phyloP scores from a whole-genome alignment of 2,888 invertebrate genomes.

The Rutpela maculata region DNA sequence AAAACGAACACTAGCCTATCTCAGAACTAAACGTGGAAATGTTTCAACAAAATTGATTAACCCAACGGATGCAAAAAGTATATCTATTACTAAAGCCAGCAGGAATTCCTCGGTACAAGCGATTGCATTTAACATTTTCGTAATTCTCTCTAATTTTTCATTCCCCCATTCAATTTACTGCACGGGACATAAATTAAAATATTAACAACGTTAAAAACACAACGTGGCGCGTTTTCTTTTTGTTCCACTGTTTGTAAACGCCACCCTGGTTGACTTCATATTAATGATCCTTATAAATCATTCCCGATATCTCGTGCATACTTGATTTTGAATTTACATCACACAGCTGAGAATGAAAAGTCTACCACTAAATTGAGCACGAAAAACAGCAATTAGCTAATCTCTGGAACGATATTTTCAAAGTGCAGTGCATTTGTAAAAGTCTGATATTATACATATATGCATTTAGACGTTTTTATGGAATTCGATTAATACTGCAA shows the following conservation, averaged over 20 bases:
- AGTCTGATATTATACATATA: conserved; percentile 39
- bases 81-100: no score
- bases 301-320: conserved; percentile 46
- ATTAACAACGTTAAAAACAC: conserved; percentile 23
- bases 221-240: conserved; percentile 23
- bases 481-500: not conserved
- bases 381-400: conserved; percentile 62
- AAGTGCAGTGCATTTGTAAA: conserved; percentile 58
- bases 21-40: no score
- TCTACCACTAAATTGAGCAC: conserved; percentile 55
- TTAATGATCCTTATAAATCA: conserved; percentile 45
- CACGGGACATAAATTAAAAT: conserved; percentile 7
- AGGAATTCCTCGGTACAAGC: not conserved
- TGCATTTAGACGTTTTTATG: conserved; percentile 1
- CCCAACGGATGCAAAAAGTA: no score
- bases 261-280: conserved; percentile 43
- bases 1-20: no score
- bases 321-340: conserved; percentile 45
- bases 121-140: not conserved
- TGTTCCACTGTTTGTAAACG: conserved; percentile 40
- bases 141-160: not conserved
- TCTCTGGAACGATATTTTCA: conserved; percentile 56
- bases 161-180: not conserved
- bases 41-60: no score
- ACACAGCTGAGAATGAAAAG: conserved; percentile 44